Base-by-base conservation (phyloP, 2,797 vertebrate species). In the Danio kyathit region DNA sequence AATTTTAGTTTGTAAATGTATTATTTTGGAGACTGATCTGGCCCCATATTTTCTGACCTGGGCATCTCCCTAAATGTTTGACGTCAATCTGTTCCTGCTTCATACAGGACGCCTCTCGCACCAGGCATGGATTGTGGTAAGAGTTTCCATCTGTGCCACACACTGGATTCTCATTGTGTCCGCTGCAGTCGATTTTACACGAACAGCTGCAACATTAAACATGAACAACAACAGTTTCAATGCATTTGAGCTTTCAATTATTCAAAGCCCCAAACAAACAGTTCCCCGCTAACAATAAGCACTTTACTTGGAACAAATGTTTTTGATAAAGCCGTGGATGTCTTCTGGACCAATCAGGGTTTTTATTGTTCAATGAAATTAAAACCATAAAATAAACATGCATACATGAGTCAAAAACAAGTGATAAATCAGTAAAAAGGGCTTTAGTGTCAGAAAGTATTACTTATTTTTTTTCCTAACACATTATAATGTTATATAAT, bases 131-230 rank as follows among this genome's bases (percentile, higher is more conserved):
- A 70, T 98, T 99, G 86, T 96, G 96, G 89, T 99, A 99, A 61
- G 97, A 98, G 87, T 95, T 94, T 76, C 96, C 96, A 79, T 99
- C 95, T 65, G 95, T 94, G 88, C 97, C 98, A 80, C 97, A 99
- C 57, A 99, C 97, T 1, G 96, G 97, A 90, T 99, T 99, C 88
- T 98, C 97, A 74, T 98, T 99, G 93, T 98, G 97, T 46, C 98
- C 97, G 41, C 96, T 99, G 90, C 97, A 99, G 90, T 98, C 97
- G 82, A 99, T 99, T 91, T 99, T 99, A 91, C 97, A 99, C 43
- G 99, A 97, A 92, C 98, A 99, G 89, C 98, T 99, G 89, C 0
- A 74, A 13, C 63, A 72, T 84, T 64, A 61, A 12, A 81, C 59
- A 84, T 29, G 29, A 10, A 83, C 14, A 56, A 76, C 4, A n/a